Percentiles rank a stretch among this genome's conserved stretches.
Evolutionary conservation across 1,140 invertebrate species (phyloP).

Genomic region (Gyrodactylus bullatarudis): DNA sequence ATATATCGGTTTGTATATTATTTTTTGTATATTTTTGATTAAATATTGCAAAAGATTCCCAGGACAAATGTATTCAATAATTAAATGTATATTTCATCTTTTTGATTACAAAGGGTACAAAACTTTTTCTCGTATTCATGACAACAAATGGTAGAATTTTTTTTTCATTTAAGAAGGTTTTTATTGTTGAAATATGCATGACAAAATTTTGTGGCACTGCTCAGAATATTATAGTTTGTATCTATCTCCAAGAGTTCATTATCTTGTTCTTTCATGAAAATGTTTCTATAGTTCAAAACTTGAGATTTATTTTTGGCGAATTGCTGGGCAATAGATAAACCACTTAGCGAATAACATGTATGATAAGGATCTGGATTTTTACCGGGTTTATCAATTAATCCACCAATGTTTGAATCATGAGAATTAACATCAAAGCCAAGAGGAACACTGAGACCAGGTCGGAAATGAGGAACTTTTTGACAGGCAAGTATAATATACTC

Average conservation of each 20-base stretch:
- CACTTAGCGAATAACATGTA: conserved; percentile 4
- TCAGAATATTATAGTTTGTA: not conserved
- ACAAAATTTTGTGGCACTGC: not conserved
- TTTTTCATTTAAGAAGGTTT: not conserved
- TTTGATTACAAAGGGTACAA: no score
- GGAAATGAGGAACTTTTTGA: not conserved
- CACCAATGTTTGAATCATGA: not conserved
- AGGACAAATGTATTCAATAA: no score
- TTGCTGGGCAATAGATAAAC: not conserved
- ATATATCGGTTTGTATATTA: no score
- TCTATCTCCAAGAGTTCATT: not conserved
- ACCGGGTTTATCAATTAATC: conserved; percentile 4
- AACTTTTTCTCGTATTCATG: no score
- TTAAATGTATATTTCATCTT: no score
- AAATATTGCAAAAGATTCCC: no score
- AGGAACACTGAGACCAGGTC: not conserved
- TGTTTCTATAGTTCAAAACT: no score
- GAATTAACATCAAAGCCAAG: not conserved
- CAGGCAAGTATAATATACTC: not conserved
- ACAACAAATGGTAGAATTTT: no score
- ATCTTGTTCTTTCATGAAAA: not conserved
- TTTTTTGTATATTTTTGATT: no score
- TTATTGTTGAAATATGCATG: not conserved
- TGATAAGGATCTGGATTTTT: conserved; percentile 7
- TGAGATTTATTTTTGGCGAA: not conserved